phyloP scores from a whole-genome alignment of 1,140 invertebrate species.

The Drosophila orena region DNA sequence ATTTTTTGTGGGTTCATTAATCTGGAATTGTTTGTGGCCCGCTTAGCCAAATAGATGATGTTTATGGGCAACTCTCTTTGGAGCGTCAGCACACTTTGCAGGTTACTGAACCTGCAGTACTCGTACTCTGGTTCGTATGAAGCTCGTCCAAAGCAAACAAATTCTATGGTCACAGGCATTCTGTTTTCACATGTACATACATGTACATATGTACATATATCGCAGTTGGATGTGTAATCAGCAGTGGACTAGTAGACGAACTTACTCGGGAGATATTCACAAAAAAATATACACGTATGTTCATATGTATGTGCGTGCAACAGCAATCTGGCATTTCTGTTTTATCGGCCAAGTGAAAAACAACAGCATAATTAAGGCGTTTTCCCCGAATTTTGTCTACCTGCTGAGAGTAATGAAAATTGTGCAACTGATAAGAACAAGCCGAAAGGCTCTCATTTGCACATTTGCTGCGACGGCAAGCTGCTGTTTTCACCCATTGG shows the following conservation, averaged over 20 bases:
- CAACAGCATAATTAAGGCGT: conserved; percentile 31
- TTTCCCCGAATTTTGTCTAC: conserved; percentile 22
- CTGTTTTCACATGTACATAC: conserved; percentile 5
- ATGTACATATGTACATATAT: neutral
- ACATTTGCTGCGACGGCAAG: neutral
- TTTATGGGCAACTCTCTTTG: conserved; percentile 28
- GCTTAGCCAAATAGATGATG: conserved; percentile 30
- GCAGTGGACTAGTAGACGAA: neutral
- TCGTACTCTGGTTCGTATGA: neutral
- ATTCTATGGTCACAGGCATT: conserved; percentile 28
- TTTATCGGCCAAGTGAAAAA: conserved; percentile 40
- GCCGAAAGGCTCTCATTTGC: conserved; percentile 24
- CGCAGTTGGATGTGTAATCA: conserved; percentile 16
- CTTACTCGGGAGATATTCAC: conserved; percentile 2
- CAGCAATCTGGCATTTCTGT: conserved; percentile 20
- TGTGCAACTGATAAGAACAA: conserved; percentile 17
- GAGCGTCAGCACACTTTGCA: conserved; percentile 20
- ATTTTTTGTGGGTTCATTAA: conserved; percentile 37
- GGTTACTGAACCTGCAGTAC: conserved; percentile 40
- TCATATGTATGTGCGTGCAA: conserved; percentile 4
- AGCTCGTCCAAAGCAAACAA: conserved; percentile 21
- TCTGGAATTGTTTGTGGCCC: conserved; percentile 36
- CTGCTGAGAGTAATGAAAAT: conserved; percentile 23
- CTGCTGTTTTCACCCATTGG: neutral
- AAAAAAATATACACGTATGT: neutral